Evolutionary conservation across 1,140 invertebrate species (phyloP).

Genomic region (Drosophila arawakana): DNA sequence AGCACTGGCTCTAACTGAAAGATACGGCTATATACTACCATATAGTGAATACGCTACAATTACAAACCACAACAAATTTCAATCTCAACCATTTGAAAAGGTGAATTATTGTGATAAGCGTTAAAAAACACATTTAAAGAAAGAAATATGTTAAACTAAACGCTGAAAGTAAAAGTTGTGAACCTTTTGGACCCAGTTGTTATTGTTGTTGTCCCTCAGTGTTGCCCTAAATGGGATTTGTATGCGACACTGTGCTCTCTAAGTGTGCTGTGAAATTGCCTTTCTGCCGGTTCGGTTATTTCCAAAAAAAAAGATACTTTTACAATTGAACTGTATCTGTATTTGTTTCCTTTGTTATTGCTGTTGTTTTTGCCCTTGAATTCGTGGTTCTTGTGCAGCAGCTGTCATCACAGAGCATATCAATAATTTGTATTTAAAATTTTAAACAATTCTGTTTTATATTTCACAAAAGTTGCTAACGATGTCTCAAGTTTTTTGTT

Average conservation of each 20-base stretch:
- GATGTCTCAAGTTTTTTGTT: constrained; percentile 1
- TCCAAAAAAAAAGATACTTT: neutral
- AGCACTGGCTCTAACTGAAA: constrained; percentile 44
- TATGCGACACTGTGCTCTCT: constrained; percentile 8
- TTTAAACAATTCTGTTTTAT: neutral
- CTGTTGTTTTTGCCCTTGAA: constrained; percentile 23
- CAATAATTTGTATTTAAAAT: constrained; percentile 6
- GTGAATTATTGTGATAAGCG: constrained; percentile 43
- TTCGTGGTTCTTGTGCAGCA: constrained; percentile 6
- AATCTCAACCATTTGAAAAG: constrained; percentile 45
- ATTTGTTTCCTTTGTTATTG: neutral
- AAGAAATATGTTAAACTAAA: constrained; percentile 8
- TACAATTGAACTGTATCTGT: neutral
- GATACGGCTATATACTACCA: constrained; percentile 48
- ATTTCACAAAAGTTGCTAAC: constrained; percentile 11
- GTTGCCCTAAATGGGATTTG: constrained; percentile 30
- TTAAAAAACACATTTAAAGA: constrained; percentile 6
- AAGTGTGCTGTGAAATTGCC: constrained; percentile 31
- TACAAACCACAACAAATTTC: neutral
- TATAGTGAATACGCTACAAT: constrained; percentile 34
- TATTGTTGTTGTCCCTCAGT: constrained; percentile 45
- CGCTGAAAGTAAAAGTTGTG: constrained; percentile 52
- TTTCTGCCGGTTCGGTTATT: constrained; percentile 2
- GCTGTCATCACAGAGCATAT: constrained; percentile 11
- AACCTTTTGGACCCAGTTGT: constrained; percentile 5